Evolutionary conservation across 2,113 vertebrate species (phyloP).

Genomic region (Rhinopomastus cyanomelas): DNA sequence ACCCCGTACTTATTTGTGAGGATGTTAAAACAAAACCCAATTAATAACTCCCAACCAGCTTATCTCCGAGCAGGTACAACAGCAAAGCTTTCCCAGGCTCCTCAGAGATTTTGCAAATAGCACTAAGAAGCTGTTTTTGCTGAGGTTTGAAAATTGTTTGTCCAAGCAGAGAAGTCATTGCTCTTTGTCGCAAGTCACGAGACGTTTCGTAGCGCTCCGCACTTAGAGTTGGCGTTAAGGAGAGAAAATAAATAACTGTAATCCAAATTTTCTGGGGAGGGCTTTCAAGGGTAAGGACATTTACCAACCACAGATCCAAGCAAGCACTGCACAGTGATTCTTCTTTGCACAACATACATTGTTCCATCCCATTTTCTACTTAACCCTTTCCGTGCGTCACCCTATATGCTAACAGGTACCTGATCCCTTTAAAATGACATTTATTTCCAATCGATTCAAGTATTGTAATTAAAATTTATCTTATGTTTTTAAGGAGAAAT

Average conservation of each 20-base stretch:
- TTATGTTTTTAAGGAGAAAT: neutral
- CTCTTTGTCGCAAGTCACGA: slow-evolving; percentile 36
- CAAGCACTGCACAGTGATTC: neutral
- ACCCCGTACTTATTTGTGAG: slow-evolving; percentile 34
- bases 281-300: neutral
- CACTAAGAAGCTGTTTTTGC: slow-evolving; percentile 4
- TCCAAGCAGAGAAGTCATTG: slow-evolving; percentile 38
- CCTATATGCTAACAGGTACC: neutral
- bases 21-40: slow-evolving; percentile 46
- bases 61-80: slow-evolving; percentile 30
- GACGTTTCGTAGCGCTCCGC: slow-evolving; percentile 15
- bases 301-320: neutral
- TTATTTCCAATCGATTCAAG: neutral
- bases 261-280: neutral
- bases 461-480: neutral
- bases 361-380: neutral
- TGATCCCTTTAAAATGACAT: neutral
- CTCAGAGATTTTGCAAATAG: neutral
- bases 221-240: neutral
- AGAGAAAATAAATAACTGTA: slow-evolving; percentile 39
- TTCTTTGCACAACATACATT: neutral
- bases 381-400: neutral
- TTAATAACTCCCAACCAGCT: slow-evolving; percentile 43
- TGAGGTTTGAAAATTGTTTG: slow-evolving; percentile 35
- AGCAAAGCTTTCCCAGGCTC: slow-evolving; percentile 30